Base-by-base conservation (phyloP, 2,888 invertebrate species). In the Drosophila nr. fundita region DNA sequence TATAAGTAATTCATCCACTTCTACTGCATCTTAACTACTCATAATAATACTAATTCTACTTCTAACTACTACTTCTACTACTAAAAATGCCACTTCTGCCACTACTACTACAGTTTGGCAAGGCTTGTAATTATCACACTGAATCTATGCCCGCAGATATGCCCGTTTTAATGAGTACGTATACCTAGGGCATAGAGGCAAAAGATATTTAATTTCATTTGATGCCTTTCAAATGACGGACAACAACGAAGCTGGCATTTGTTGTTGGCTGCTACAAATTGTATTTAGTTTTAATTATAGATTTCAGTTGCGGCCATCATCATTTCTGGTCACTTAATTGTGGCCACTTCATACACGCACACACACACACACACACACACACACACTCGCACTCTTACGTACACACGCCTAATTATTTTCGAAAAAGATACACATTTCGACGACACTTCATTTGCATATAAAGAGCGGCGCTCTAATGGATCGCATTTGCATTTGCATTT, bases 241-340 rank as follows among this genome's bases (percentile, higher is more conserved):
- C 53, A 60, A 27, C 50, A 34, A 5, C 42, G 42, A 38, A 38
- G 60, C 55, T 55, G 55, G 4, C 24, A n/a, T 52, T 50, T 42
- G 34, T 45, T 54, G 32, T 42, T 29, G 34, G 63, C 48, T 61
- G 60, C 18, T 42, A 48, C 55, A 63, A 71, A 68, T 66, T 78
- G 45, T 69, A 67, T 67, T 66, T 78, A 63, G 38, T 66, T 75
- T 82, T 82, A 82, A 80, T 80, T 75, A 80, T 78, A 78, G 82
- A 82, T 80, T 78, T 78, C 52, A 52, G 61, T 60, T 63, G 29
- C 30, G 24, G 65, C 59, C 63, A 65, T 71, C 60, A 65, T 71
- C 66, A 63, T 63, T 68, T 71, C 65, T 82, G 75, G 65, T 55
- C 68, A 78, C 63, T 70, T 82, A 74, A 81, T 79, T 82, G 71